These are phyloP conservation scores for Garra rufa DNA, from an alignment of 2,113 vertebrate species.

Conservation along the genomic window DNA sequence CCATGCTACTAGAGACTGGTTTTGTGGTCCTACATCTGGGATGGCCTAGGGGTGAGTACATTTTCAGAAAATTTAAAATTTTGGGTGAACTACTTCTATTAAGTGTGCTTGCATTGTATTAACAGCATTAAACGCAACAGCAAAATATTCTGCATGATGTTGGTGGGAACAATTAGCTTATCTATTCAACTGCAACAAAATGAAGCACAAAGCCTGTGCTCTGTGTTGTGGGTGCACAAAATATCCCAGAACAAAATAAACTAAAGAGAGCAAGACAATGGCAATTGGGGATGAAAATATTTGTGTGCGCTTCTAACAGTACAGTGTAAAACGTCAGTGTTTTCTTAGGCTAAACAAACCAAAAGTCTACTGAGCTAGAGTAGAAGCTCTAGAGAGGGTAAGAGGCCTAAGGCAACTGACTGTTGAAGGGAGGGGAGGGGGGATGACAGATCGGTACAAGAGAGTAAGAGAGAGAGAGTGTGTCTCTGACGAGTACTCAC, in stretches of 20 bases:
- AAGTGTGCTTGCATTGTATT: background rate
- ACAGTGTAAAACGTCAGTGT: conserved; percentile 15
- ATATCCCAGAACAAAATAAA: background rate
- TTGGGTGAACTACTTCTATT: background rate
- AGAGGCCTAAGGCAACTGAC: conserved; percentile 67
- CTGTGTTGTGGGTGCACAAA: background rate
- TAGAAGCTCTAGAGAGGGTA: conserved; percentile 63
- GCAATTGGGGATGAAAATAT: conserved; percentile 24
- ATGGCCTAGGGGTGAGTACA: background rate
- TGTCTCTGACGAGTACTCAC: conserved; percentile 98
- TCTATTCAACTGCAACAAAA: conserved; percentile 8
- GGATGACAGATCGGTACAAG: conserved; percentile 67
- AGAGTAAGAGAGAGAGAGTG: conserved; percentile 70
- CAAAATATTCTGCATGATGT: background rate
- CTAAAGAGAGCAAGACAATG: conserved; percentile 23
- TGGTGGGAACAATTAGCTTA: background rate
- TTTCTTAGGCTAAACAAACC: conserved; percentile 42
- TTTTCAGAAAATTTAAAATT: background rate
- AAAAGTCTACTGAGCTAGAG: conserved; percentile 51
- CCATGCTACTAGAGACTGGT: too few species aligned
- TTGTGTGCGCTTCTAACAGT: conserved; percentile 31
- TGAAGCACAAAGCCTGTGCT: conserved; percentile 25
- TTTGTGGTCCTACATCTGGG: too few species aligned
- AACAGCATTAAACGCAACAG: conserved; percentile 13
- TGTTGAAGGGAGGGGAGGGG: conserved; percentile 57